These are phyloP conservation scores for Copsychus sechellarum DNA, from an alignment of 2,113 vertebrate genomes.

Conservation along the genomic window DNA sequence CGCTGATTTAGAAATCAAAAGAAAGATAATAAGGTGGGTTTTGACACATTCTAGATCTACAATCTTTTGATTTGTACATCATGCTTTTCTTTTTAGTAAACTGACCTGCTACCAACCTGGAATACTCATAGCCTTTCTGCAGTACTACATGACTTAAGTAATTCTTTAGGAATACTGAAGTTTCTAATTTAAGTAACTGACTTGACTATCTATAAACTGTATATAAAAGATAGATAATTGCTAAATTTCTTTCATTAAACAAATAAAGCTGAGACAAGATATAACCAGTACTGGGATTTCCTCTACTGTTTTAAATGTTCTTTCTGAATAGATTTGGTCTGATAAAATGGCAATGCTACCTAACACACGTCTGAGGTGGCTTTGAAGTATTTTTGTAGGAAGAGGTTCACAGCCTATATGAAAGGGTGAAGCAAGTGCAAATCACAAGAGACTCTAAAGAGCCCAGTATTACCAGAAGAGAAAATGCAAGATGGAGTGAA, in stretches of 20 bases:
- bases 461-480: neutral
- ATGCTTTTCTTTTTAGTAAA: neutral
- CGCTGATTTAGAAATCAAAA: neutral
- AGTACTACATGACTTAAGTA: neutral
- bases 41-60: neutral
- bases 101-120: neutral
- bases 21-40: neutral
- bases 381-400: neutral
- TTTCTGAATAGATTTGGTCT: neutral
- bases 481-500: neutral
- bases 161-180: neutral
- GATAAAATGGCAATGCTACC: neutral
- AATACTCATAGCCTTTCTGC: neutral
- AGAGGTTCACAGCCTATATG: neutral
- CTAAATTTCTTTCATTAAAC: neutral
- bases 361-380: neutral
- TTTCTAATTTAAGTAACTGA: neutral
- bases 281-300: neutral
- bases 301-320: neutral
- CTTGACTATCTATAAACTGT: neutral
- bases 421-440: neutral
- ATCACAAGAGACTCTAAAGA: neutral
- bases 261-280: neutral
- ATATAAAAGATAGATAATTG: neutral
- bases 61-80: neutral